Evolutionary conservation across 2,797 vertebrate species (phyloP).

Genomic region (Apogon talboti): DNA sequence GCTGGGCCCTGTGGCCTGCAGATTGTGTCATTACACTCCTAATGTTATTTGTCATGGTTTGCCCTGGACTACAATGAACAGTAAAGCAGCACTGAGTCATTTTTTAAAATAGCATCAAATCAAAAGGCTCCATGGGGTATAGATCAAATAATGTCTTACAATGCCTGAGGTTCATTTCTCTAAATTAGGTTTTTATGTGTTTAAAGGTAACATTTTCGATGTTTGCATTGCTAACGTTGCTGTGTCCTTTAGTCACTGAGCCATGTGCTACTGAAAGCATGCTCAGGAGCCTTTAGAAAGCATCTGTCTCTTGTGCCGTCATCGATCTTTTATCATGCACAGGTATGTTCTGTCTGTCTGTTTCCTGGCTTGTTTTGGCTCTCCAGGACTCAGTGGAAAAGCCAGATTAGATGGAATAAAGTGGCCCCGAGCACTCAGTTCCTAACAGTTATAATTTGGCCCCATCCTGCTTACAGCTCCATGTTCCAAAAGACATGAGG

Average conservation of each 20-base stretch:
- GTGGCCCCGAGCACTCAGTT: constrained; percentile 51
- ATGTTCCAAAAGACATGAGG: constrained; percentile 47
- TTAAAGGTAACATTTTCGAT: constrained; percentile 22
- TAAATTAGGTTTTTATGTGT: constrained; percentile 8
- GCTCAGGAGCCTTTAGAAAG: constrained; percentile 49
- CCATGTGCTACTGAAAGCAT: constrained; percentile 36
- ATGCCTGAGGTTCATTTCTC: constrained; percentile 19
- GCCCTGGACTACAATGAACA: constrained; percentile 28
- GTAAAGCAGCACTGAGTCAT: constrained; percentile 26
- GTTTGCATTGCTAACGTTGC: constrained; percentile 47
- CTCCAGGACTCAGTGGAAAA: constrained; percentile 60
- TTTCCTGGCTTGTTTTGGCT: constrained; percentile 57
- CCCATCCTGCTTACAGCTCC: constrained; percentile 49
- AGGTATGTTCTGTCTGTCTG: constrained; percentile 64
- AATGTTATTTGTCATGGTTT: constrained; percentile 55
- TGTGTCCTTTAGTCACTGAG: constrained; percentile 40
- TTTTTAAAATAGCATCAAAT: constrained; percentile 26
- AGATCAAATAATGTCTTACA: constrained; percentile 25
- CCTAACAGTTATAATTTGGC: constrained; percentile 50
- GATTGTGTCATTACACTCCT: constrained; percentile 44
- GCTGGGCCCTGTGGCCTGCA: constrained; percentile 27
- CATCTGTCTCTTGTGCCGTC: constrained; percentile 41
- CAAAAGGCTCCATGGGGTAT: constrained; percentile 20
- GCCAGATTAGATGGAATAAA: constrained; percentile 60
- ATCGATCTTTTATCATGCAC: constrained; percentile 44